Evolutionary conservation across 2,888 invertebrate genomes (phyloP).

Genomic region (Orthonevra nobilis): DNA sequence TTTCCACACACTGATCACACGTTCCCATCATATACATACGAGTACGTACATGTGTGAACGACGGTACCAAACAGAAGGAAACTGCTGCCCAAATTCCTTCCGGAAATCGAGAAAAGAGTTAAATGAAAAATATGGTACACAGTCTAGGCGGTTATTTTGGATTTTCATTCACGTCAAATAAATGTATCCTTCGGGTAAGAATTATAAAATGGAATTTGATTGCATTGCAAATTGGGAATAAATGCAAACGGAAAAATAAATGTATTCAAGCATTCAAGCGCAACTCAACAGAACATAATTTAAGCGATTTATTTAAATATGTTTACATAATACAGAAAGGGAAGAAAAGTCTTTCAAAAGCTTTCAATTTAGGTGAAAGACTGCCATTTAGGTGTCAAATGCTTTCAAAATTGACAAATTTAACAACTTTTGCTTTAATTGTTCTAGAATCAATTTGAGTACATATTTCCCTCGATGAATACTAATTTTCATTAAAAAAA

Average conservation of each 20-base stretch:
- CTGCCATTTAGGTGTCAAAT: too few species aligned
- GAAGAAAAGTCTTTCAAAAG: too few species aligned
- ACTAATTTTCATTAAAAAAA: too few species aligned
- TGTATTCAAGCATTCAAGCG: too few species aligned
- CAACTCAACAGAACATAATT: too few species aligned
- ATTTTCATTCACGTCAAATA: not conserved
- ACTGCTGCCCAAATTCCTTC: constrained; percentile 8
- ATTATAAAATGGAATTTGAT: constrained; percentile 6
- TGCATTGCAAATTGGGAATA: not conserved
- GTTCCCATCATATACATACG: not conserved
- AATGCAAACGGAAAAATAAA: not conserved
- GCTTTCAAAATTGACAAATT: too few species aligned
- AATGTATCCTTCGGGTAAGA: not conserved
- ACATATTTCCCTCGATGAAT: too few species aligned
- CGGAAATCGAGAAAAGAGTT: not conserved
- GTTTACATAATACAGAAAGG: too few species aligned
- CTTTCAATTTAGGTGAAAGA: too few species aligned
- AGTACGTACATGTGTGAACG: not conserved
- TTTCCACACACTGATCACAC: constrained; percentile 37
- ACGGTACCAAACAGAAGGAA: constrained; percentile 11
- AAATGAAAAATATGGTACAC: not conserved
- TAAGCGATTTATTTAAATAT: too few species aligned
- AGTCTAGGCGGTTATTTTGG: not conserved
- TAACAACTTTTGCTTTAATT: too few species aligned
- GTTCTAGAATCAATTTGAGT: too few species aligned